Percentiles rank a stretch among this genome's conserved stretches.
Conservation (phyloP, 2,113 vertebrate genomes). For the Tetraodon nigroviridis region DNA sequence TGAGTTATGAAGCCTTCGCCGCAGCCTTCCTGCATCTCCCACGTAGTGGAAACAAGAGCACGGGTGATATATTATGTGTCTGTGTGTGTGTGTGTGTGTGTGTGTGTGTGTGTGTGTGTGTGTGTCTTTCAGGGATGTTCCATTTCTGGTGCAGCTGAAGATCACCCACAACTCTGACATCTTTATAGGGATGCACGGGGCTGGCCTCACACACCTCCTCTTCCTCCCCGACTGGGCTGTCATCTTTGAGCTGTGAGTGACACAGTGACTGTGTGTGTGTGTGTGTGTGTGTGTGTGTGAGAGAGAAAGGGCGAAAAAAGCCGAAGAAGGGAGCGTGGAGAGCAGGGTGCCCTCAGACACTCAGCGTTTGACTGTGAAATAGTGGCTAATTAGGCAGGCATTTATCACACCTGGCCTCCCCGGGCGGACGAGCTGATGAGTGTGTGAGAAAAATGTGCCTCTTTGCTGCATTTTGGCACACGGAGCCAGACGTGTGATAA, state of each 20-base stretch:
- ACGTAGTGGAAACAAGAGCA: conserved; percentile 4
- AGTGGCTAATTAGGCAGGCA: conserved; percentile 63
- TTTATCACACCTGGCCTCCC: conserved; percentile 55
- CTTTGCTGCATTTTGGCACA: no score
- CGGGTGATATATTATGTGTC: conserved; percentile 21
- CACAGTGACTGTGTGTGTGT: conserved; percentile 1
- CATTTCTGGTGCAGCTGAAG: conserved; percentile 86
- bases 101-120: conserved; percentile 27
- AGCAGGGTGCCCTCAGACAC: conserved; percentile 35
- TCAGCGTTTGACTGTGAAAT: conserved; percentile 51
- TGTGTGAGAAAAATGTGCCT: conserved; percentile 1
- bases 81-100: conserved; percentile 28
- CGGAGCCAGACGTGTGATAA: no score
- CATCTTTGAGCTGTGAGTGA: conserved; percentile 92
- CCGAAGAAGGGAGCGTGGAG: conserved; percentile 10
- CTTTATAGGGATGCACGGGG: conserved; percentile 97
- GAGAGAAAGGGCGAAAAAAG: conserved; percentile 7
- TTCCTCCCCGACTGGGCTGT: conserved; percentile 98
- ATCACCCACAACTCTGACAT: conserved; percentile 96
- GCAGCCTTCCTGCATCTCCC: conserved; percentile 4
- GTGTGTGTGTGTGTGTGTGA: conserved; percentile 1
- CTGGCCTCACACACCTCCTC: conserved; percentile 93
- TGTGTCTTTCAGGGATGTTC: conserved; percentile 78
- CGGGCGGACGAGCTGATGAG: conserved; percentile 8
- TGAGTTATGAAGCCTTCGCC: conserved; percentile 68